Evolutionary conservation across 2,797 vertebrate species (phyloP).

Genomic region (Acanthurus tractus): DNA sequence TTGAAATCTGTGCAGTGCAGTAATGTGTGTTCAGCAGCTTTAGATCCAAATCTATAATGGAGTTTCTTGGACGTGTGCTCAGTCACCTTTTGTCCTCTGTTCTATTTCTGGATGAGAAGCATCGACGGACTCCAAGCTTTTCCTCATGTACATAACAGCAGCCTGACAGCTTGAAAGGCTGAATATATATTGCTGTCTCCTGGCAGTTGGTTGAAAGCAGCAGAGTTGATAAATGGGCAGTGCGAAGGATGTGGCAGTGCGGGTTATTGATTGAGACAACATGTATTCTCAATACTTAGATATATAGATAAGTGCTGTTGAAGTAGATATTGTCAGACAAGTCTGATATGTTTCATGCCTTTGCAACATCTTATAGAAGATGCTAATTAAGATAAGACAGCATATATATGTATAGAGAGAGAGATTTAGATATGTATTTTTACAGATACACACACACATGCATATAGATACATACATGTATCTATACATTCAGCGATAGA

Average conservation of each 20-base stretch:
- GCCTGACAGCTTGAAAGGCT: slow-evolving; percentile 33
- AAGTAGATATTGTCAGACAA: no score
- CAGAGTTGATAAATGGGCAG: slow-evolving; percentile 44
- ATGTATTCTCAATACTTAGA: slow-evolving; percentile 6
- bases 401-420: no score
- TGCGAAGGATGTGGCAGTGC: neutral
- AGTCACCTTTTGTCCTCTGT: slow-evolving; percentile 16
- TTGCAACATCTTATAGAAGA: no score
- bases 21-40: neutral
- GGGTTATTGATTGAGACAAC: slow-evolving; percentile 49
- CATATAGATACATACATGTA: no score
- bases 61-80: neutral
- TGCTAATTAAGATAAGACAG: no score
- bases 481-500: no score
- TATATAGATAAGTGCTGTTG: no score
- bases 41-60: slow-evolving; percentile 13
- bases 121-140: neutral
- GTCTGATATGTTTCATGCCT: no score
- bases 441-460: no score
- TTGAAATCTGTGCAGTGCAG: neutral
- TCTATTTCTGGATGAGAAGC: slow-evolving; percentile 13
- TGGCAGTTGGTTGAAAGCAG: slow-evolving; percentile 14
- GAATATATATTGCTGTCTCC: slow-evolving; percentile 27
- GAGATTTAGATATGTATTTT: no score
- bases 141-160: slow-evolving; percentile 5